Evolutionary conservation across 1,140 invertebrate species (phyloP).

Genomic region (Thaumatotibia leucotreta): DNA sequence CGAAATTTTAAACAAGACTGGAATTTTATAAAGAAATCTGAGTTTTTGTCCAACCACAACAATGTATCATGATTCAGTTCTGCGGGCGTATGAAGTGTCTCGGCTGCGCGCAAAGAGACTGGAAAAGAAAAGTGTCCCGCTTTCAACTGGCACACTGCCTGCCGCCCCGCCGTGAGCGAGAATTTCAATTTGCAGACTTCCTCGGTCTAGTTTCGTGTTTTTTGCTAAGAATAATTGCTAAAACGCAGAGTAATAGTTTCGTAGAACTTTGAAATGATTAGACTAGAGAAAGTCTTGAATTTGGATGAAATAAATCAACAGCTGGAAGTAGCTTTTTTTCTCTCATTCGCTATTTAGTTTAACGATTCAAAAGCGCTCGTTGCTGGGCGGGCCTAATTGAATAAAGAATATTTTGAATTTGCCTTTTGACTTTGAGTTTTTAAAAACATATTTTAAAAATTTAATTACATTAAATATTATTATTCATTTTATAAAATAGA

Average conservation of each 20-base stretch:
- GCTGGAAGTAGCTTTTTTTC: too few relatives aligned
- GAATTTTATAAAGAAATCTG: constrained; percentile 22
- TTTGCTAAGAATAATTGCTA: neutral
- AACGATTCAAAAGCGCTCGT: too few relatives aligned
- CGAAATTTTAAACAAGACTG: neutral
- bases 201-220: neutral
- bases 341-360: too few relatives aligned
- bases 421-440: too few relatives aligned
- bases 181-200: constrained; percentile 11
- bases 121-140: constrained; percentile 21
- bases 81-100: constrained; percentile 7
- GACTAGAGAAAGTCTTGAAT: too few relatives aligned
- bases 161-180: neutral
- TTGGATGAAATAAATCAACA: too few relatives aligned
- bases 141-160: constrained; percentile 1
- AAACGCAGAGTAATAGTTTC: neutral
- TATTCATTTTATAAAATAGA: too few relatives aligned
- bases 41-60: constrained; percentile 25
- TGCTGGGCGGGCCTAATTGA: too few relatives aligned
- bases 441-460: too few relatives aligned
- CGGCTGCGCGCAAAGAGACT: constrained; percentile 20
- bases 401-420: too few relatives aligned
- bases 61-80: constrained; percentile 33
- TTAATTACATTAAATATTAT: too few relatives aligned
- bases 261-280: neutral